Base-by-base conservation (phyloP, 2,797 vertebrate genomes). In the Acestrorhynchus altus region DNA sequence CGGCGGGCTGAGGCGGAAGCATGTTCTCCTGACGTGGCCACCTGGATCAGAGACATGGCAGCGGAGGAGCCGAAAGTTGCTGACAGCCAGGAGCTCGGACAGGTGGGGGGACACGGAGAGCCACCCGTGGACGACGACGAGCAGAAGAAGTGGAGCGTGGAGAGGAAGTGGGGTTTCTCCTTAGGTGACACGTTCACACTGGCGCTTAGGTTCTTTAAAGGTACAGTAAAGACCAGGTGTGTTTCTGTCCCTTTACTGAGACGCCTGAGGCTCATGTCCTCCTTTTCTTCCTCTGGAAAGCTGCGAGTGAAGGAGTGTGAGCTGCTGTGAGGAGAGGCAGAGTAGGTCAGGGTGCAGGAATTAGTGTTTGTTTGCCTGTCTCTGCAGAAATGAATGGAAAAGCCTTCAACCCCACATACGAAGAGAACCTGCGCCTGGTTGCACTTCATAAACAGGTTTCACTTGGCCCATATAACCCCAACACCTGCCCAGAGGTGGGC, bases 331-430 rank as follows among this genome's bases (percentile, higher is more conserved):
- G n/a, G n/a, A n/a, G n/a, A n/a, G n/a, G n/a, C n/a, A n/a, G n/a
- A n/a, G n/a, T n/a, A n/a, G n/a, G n/a, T n/a, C n/a, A n/a, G n/a
- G n/a, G n/a, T n/a, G n/a, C n/a, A 46, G 24, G 24, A 16, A 56
- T 60, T 51, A 9, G 1, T 46, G 40, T 54, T 8, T 65, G 10
- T 69, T 13, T 52, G 16, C 11, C 16, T 59, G 11, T 11, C 26
- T 44, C 18, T 59, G n/a, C 77, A 99, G 98, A 99, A 85, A 99
- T 98, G 92, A 97, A 98, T 87, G 98, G 98, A 28, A 99, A 99
- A 90, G 98, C 98, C 76, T 99, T 99, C 89, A 96, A 98, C 88
- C 96, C 97, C n/a, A 98, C 96, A 0, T 99, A 99, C 0, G 98
- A 99, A 91, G 97, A 99, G 90, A 99, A 99, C 81, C 95, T 99